A percentile compares a stretch with the other conserved stretches of the same genome.
These are phyloP conservation scores for Ceryle rudis DNA, from an alignment of 2,797 vertebrate species.

Conservation along the genomic window DNA sequence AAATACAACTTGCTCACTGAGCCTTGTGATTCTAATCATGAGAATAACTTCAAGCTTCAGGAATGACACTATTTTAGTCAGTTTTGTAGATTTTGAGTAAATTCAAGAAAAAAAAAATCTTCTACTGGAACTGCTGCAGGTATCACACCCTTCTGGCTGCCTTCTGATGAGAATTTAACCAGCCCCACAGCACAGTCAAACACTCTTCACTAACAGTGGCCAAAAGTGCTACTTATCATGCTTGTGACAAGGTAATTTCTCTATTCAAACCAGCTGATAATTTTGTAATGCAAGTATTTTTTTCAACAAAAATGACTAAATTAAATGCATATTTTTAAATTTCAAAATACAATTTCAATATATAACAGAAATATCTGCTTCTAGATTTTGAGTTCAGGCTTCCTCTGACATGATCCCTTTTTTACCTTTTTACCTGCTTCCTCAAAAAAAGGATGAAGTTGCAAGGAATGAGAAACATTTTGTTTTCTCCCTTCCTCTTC, in stretches of 20 bases:
- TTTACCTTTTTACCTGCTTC: background rate
- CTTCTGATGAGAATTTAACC: background rate
- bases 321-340: background rate
- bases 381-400: background rate
- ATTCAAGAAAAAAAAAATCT: background rate
- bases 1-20: background rate
- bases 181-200: background rate
- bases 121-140: background rate
- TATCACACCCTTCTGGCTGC: background rate
- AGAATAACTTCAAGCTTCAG: background rate
- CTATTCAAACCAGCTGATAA: background rate
- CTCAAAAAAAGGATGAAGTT: background rate
- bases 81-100: background rate
- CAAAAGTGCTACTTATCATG: background rate
- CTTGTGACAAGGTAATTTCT: background rate
- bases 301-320: background rate
- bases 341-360: background rate
- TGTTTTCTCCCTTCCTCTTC: background rate
- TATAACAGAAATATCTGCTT: background rate
- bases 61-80: background rate
- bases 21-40: background rate
- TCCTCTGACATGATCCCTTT: background rate
- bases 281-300: background rate
- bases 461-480: background rate
- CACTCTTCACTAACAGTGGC: background rate